A percentile compares a stretch with the other conserved stretches of the same genome.
These are phyloP conservation scores for Hemicrepidius hirtus DNA, from an alignment of 2,888 invertebrate species.

Conservation along the genomic window DNA sequence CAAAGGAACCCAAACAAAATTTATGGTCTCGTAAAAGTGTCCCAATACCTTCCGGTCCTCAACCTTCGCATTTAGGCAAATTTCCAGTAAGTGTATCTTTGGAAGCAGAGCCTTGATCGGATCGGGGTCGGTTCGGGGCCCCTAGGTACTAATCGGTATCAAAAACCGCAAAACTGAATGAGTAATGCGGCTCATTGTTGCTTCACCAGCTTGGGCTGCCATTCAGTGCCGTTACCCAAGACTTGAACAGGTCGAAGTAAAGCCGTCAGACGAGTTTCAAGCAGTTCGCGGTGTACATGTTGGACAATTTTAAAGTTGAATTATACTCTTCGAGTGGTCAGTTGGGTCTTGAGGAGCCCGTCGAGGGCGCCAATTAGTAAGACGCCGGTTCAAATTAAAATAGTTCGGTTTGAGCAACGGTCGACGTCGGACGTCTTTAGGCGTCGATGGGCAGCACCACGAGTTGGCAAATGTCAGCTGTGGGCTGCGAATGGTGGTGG, in stretches of 20 bases:
- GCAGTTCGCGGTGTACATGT: conserved; percentile 51
- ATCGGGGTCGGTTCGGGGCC: conserved; percentile 21
- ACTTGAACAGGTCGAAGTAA: conserved; percentile 59
- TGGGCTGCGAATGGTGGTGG: conserved; percentile 26
- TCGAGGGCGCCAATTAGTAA: conserved; percentile 7
- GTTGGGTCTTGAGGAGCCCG: conserved; percentile 33
- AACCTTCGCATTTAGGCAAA: conserved; percentile 11
- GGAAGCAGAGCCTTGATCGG: background rate
- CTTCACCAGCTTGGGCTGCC: conserved; percentile 53
- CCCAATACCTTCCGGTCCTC: background rate
- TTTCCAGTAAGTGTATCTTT: conserved; percentile 1
- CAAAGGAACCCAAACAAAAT: background rate
- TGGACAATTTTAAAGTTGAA: conserved; percentile 42
- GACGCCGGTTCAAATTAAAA: conserved; percentile 11
- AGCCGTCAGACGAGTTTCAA: conserved; percentile 63
- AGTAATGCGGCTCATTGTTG: conserved; percentile 57
- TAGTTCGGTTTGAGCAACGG: background rate
- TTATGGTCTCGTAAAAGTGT: background rate
- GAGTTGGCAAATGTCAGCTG: conserved; percentile 22
- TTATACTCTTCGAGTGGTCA: conserved; percentile 44
- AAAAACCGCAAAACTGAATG: conserved; percentile 48
- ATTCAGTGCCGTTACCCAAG: conserved; percentile 59
- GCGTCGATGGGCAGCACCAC: conserved; percentile 5
- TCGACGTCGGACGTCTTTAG: background rate
- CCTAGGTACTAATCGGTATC: conserved; percentile 16